Evolutionary conservation across 2,797 vertebrate species (phyloP), one percentile per base, ranked within the genome.

Genomic region (Hipposideros larvatus): DNA sequence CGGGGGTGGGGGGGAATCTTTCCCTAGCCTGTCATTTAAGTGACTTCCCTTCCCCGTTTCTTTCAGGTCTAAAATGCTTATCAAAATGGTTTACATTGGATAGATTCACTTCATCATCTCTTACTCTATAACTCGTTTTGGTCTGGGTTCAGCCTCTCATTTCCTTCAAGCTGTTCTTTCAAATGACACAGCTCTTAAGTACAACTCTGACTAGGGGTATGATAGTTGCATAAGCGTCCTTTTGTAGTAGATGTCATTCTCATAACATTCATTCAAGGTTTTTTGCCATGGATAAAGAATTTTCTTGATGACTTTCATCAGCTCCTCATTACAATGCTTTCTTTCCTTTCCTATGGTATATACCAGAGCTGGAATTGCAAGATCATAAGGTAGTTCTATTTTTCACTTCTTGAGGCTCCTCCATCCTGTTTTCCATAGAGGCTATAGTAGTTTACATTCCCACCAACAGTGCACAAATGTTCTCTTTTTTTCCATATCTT

Each of bases 31-130:
- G 65, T 63, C 46, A 73, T 71, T 91, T 73, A 85, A 80, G 26
- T 61, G 59, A 15, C 22, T 95, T 89, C 68, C 83, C 53, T n/a
- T 79, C 28, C 19, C 13, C 61, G 34, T 61, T 91, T 43, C 55
- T 83, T 85, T 86, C 43, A 37, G 80, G 34, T 95, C 80, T 77
- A 65, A 94, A 94, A 11, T 82, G 48, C 85, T 95, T 97, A 92
- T 88, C 57, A 61, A 84, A 83, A 83, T 22, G 11, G 77, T 95
- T 96, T 94, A 57, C 43, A 48, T 51, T 94, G 68, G 80, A 85
- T 19, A 21, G 22, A 90, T 74, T 96, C 77, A 26, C 28, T 43
- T 78, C 63, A 41, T 79, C 93, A 92, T 94, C 73, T 84, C 66
- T 91, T 15, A 2, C 15, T 63, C 71, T 34, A 26, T 82, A 73